These are phyloP conservation scores for Sweltsa coloradensis DNA, from an alignment of 1,140 invertebrate species.

Conservation along the genomic window DNA sequence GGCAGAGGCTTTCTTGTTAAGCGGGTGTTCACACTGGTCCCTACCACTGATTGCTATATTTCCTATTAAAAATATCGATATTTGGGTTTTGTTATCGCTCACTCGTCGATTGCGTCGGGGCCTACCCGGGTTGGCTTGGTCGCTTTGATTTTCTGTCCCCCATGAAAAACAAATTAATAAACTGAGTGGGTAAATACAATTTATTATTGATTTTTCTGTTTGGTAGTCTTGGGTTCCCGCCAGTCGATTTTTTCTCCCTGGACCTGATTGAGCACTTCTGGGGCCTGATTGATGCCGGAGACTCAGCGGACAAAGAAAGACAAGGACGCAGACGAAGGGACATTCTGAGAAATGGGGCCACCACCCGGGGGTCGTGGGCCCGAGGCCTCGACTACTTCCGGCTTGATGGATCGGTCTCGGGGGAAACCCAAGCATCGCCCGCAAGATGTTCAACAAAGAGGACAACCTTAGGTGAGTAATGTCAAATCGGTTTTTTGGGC, in stretches of 20 bases:
- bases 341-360: too few relatives aligned
- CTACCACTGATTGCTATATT: too few relatives aligned
- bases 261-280: slow-evolving; percentile 86
- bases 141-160: too few relatives aligned
- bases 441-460: slow-evolving; percentile 72
- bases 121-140: too few relatives aligned
- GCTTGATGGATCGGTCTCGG: slow-evolving; percentile 76
- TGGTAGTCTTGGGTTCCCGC: slow-evolving; percentile 64
- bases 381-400: slow-evolving; percentile 79
- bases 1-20: too few relatives aligned
- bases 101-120: too few relatives aligned
- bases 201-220: neutral
- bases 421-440: slow-evolving; percentile 66
- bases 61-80: too few relatives aligned
- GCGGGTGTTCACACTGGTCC: too few relatives aligned
- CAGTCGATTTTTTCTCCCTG: slow-evolving; percentile 71
- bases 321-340: slow-evolving; percentile 28
- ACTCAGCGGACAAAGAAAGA: slow-evolving; percentile 39
- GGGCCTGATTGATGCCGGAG: slow-evolving; percentile 45
- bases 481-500: too few relatives aligned
- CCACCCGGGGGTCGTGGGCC: slow-evolving; percentile 51
- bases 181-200: too few relatives aligned
- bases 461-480: slow-evolving; percentile 47
- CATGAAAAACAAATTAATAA: too few relatives aligned
- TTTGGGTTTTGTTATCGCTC: too few relatives aligned